A percentile compares a stretch with the other conserved stretches of the same genome.
Conservation (phyloP, 2,888 invertebrate species). For the Lithosia quadra region DNA sequence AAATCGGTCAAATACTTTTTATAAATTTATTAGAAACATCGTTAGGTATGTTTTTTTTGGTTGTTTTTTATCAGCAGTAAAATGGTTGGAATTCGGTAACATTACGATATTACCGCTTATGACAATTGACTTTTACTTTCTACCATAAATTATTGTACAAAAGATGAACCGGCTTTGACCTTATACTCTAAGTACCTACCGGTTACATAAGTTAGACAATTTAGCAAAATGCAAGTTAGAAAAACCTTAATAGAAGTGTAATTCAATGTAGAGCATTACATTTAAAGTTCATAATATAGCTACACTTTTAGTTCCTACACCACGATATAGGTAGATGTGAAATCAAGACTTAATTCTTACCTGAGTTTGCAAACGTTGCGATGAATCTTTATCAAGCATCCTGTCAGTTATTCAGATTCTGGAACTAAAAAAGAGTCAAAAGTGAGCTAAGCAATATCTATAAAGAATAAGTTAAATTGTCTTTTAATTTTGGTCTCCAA, state of each 20-base stretch:
- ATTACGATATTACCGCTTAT: slow-evolving; percentile 1
- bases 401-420: no score
- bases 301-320: no score
- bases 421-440: no score
- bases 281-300: background rate
- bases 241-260: background rate
- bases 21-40: background rate
- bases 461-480: no score
- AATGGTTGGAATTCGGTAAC: background rate
- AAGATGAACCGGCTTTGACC: background rate
- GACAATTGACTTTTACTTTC: slow-evolving; percentile 13
- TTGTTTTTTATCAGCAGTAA: background rate
- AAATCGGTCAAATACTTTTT: slow-evolving; percentile 7
- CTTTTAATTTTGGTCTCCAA: no score
- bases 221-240: background rate
- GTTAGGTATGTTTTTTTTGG: background rate
- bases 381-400: no score
- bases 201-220: background rate
- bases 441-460: no score
- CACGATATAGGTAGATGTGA: no score
- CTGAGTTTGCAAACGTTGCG: no score
- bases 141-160: slow-evolving; percentile 25
- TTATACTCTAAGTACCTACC: background rate
- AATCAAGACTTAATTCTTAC: no score
- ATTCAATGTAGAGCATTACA: background rate